A percentile compares a stretch with the other conserved stretches of the same genome.
Evolutionary conservation across 2,888 invertebrate species (phyloP).

Genomic region (Himalopsyche kuldschensis): DNA sequence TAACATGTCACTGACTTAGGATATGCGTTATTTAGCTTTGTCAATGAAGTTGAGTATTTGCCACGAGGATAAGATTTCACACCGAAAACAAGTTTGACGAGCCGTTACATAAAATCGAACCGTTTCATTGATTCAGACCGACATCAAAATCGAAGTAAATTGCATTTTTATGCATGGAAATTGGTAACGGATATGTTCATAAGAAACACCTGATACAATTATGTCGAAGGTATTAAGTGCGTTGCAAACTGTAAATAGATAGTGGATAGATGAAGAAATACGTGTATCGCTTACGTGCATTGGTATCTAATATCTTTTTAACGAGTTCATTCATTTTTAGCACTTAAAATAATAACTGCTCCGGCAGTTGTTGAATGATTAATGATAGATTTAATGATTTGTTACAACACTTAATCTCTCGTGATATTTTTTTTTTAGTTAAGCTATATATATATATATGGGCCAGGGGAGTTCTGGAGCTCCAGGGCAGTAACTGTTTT

Average conservation of each 20-base stretch:
- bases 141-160: not conserved
- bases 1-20: too few relatives aligned
- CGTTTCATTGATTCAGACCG: not conserved
- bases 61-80: too few relatives aligned
- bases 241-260: not conserved
- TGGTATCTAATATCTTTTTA: not conserved
- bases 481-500: too few relatives aligned
- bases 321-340: not conserved
- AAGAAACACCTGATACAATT: not conserved
- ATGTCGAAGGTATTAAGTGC: not conserved
- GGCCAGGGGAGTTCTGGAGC: too few relatives aligned
- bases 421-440: too few relatives aligned
- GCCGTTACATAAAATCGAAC: not conserved
- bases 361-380: not conserved
- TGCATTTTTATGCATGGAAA: not conserved
- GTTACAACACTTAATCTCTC: too few relatives aligned
- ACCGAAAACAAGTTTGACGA: not conserved
- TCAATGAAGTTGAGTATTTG: too few relatives aligned
- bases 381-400: not conserved
- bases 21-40: too few relatives aligned
- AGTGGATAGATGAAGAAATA: not conserved
- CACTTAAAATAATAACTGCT: not conserved
- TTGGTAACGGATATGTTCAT: not conserved
- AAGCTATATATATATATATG: too few relatives aligned
- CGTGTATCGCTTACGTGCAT: not conserved